Conservation (phyloP, 2,888 invertebrate species). For the Tetragnatha montana region DNA sequence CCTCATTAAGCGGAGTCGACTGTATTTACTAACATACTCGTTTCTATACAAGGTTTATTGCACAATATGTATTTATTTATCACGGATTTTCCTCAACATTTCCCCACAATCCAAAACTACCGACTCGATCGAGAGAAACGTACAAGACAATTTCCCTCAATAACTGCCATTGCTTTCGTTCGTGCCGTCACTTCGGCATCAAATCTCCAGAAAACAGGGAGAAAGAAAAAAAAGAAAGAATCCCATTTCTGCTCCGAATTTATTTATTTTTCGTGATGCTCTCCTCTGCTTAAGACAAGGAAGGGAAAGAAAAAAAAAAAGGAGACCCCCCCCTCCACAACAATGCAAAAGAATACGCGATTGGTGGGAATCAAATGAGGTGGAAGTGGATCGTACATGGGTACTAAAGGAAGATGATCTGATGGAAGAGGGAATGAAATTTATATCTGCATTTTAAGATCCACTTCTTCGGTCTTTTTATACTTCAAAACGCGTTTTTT, state of each 20-base stretch:
- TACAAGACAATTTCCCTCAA: neutral
- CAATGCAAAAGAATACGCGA: neutral
- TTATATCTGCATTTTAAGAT: neutral
- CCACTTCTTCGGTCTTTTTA: neutral
- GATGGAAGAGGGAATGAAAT: neutral
- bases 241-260: neutral
- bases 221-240: neutral
- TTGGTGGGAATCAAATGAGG: neutral
- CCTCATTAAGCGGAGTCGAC: no score
- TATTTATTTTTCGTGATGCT: neutral
- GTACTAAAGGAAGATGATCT: slow-evolving; percentile 8
- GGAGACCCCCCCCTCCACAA: neutral
- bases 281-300: neutral
- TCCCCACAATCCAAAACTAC: no score
- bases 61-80: no score
- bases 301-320: neutral
- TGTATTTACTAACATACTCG: no score
- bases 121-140: no score
- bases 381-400: neutral
- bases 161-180: neutral
- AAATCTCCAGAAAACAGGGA: neutral
- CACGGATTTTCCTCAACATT: no score
- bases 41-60: no score
- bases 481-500: neutral
- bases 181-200: neutral